Evolutionary conservation across 2,113 vertebrate species (phyloP).

Genomic region (Neoarius graeffei): DNA sequence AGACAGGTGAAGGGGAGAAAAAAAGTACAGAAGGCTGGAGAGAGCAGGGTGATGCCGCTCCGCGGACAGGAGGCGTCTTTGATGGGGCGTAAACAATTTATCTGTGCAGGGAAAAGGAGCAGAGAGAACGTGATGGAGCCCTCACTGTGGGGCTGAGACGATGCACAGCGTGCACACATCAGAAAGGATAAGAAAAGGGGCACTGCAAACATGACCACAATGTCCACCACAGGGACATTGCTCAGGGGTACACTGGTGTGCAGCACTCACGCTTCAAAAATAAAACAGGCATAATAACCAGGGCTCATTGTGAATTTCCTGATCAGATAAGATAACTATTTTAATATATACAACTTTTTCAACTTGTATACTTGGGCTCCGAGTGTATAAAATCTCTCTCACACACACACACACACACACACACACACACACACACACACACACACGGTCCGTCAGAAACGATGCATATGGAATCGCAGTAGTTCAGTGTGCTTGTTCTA

Average conservation of each 20-base stretch:
- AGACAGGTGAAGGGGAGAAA: constrained; percentile 63
- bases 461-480: background rate
- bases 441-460: background rate
- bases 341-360: background rate
- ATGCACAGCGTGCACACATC: constrained; percentile 51
- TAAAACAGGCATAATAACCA: background rate
- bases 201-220: constrained; percentile 53
- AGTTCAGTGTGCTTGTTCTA: background rate
- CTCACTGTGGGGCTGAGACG: constrained; percentile 1
- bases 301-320: background rate
- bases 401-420: background rate
- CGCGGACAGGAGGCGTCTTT: constrained; percentile 82
- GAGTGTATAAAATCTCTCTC: background rate
- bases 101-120: constrained; percentile 80
- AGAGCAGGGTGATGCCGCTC: constrained; percentile 80
- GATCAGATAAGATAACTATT: background rate
- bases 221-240: constrained; percentile 36
- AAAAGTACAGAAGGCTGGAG: constrained; percentile 75
- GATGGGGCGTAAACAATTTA: constrained; percentile 92
- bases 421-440: background rate
- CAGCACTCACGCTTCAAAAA: background rate
- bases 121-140: constrained; percentile 61
- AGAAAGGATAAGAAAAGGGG: constrained; percentile 42
- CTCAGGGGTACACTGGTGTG: background rate
- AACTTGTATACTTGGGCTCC: background rate